Percentiles rank a stretch among this genome's conserved stretches.
These are phyloP conservation scores for Tetrao urogallus DNA, from an alignment of 2,113 vertebrate species.

Conservation along the genomic window DNA sequence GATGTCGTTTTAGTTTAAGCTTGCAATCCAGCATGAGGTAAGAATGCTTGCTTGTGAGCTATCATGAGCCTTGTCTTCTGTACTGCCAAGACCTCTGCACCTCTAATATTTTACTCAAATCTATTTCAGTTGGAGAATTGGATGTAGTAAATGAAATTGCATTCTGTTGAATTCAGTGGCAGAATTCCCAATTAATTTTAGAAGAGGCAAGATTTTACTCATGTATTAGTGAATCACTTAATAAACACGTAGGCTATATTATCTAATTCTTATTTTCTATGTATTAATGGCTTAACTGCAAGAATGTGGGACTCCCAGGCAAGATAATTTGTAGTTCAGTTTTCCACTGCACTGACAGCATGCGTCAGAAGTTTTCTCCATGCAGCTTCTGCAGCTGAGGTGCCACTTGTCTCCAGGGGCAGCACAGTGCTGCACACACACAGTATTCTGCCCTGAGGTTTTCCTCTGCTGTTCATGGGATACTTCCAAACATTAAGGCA, in stretches of 20 bases:
- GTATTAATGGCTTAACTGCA: neutral
- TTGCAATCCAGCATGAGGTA: neutral
- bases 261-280: neutral
- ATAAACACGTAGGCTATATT: neutral
- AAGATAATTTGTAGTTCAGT: neutral
- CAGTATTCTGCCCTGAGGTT: neutral
- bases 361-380: neutral
- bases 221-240: neutral
- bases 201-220: neutral
- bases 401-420: neutral
- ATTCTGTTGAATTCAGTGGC: neutral
- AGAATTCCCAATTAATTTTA: neutral
- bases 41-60: neutral
- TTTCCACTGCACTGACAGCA: neutral
- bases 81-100: neutral
- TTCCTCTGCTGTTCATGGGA: neutral
- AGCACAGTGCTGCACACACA: neutral
- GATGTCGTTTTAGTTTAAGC: neutral
- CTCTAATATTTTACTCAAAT: neutral
- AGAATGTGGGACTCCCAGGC: neutral
- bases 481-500: neutral
- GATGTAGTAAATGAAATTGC: neutral
- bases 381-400: neutral
- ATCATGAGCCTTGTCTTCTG: neutral
- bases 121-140: neutral